phyloP scores from a whole-genome alignment of 2,113 vertebrate species.

The Phrynosoma platyrhinos region DNA sequence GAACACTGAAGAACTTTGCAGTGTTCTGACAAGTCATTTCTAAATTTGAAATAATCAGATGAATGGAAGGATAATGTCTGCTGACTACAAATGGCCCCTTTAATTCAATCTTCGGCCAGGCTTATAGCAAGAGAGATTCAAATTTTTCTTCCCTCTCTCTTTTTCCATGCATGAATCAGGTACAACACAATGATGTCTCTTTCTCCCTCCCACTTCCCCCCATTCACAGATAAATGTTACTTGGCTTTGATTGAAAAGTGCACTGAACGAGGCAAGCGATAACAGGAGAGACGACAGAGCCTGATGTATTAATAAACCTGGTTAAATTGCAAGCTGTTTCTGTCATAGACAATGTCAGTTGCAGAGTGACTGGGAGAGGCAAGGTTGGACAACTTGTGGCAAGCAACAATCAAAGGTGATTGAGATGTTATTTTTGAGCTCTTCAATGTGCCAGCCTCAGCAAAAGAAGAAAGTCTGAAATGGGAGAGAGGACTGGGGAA shows the following conservation, averaged over 20 bases:
- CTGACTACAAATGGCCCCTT: conserved; percentile 14
- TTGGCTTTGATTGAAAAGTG: conserved; percentile 33
- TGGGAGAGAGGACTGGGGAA: neutral
- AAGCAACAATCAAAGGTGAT: conserved; percentile 1
- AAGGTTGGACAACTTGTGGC: neutral
- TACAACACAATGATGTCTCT: conserved; percentile 16
- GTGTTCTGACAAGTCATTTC: conserved; percentile 26
- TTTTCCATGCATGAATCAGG: conserved; percentile 10
- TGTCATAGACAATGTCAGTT: conserved; percentile 2
- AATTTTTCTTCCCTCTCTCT: neutral
- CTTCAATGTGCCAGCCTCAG: neutral
- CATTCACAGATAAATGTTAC: conserved; percentile 27
- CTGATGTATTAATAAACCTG: conserved; percentile 32
- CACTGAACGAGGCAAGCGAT: conserved; percentile 31
- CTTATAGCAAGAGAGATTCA: conserved; percentile 27
- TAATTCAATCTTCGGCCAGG: conserved; percentile 17
- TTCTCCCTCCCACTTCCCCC: neutral
- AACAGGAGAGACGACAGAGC: neutral
- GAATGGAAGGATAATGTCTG: conserved; percentile 14
- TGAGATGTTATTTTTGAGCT: conserved; percentile 33
- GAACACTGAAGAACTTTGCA: neutral
- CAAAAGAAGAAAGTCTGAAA: neutral
- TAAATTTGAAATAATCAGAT: conserved; percentile 45
- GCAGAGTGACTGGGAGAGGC: conserved; percentile 16
- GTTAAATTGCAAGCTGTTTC: conserved; percentile 18